Conservation (phyloP, 2,113 vertebrate species). For the Sterrhoptilus dennistouni region DNA sequence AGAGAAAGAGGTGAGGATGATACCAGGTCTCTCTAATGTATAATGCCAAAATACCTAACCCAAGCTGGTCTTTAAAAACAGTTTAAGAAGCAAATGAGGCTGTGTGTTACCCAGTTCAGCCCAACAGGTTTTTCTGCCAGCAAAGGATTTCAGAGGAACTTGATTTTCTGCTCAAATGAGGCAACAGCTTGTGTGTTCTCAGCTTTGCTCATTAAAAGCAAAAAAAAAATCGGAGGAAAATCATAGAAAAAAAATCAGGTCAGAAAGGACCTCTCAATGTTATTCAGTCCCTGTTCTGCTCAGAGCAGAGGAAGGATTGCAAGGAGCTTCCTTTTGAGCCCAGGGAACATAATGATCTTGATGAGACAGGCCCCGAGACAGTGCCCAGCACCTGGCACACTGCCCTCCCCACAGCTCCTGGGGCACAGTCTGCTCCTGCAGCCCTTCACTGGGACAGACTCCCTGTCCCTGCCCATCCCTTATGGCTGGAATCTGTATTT, state of each 20-base stretch:
- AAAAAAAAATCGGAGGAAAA: background rate
- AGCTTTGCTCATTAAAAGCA: background rate
- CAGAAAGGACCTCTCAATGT: background rate
- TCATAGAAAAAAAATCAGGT: background rate
- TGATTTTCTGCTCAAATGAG: background rate
- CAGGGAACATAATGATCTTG: background rate
- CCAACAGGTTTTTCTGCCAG: background rate
- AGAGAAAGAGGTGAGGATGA: background rate
- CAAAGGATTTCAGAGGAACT: background rate
- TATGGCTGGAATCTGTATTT: background rate
- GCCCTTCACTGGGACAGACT: background rate
- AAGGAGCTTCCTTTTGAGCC: background rate
- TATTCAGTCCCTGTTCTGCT: background rate
- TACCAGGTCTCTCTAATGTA: background rate
- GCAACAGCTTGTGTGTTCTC: background rate
- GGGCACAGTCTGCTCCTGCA: background rate
- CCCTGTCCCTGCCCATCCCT: background rate
- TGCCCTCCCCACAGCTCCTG: background rate
- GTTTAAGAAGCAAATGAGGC: background rate
- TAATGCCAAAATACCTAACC: background rate
- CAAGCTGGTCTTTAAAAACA: background rate
- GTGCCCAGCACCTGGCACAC: background rate
- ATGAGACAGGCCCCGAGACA: accelerated
- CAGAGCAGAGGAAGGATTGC: background rate
- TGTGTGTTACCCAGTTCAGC: background rate